Percentiles rank a stretch among this genome's conserved stretches.
These are phyloP conservation scores for Siderastrea radians DNA, from an alignment of 92 coral and sea anemone species.

Conservation along the genomic window DNA sequence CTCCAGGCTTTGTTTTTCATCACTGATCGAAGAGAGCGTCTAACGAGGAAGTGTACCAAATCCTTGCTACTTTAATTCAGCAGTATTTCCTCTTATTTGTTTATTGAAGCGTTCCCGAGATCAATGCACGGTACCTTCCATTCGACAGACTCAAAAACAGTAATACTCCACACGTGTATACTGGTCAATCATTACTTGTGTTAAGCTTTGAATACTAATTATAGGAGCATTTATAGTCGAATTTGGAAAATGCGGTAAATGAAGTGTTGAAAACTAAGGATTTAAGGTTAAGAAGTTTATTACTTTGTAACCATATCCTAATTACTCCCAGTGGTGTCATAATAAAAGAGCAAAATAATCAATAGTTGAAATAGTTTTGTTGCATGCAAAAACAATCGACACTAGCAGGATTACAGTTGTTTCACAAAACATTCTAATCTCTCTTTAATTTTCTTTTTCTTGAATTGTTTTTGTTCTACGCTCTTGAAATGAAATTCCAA, in stretches of 20 bases:
- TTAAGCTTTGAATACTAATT: not conserved
- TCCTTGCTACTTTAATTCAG: too few relatives aligned
- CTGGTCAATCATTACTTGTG: not conserved
- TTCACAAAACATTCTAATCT: not conserved
- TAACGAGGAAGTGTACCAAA: too few relatives aligned
- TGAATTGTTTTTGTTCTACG: too few relatives aligned
- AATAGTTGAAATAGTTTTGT: not conserved
- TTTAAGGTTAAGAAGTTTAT: conserved; percentile 10
- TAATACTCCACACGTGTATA: too few relatives aligned
- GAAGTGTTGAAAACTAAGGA: conserved; percentile 4
- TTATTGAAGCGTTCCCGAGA: not conserved
- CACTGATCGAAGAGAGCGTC: too few relatives aligned
- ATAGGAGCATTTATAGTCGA: conserved; percentile 11
- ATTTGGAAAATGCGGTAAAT: not conserved
- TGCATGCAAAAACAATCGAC: not conserved
- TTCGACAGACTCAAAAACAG: not conserved
- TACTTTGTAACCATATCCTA: not conserved
- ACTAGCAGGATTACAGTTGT: not conserved
- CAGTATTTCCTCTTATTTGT: not conserved
- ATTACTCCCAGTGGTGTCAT: not conserved
- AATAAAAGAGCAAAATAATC: not conserved
- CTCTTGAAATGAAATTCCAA: too few relatives aligned
- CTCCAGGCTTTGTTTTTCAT: too few relatives aligned
- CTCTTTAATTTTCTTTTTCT: not conserved
- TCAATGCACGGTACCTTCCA: not conserved